Conservation (phyloP, 2,113 vertebrate genomes). For the Eubucco bourcierii region DNA sequence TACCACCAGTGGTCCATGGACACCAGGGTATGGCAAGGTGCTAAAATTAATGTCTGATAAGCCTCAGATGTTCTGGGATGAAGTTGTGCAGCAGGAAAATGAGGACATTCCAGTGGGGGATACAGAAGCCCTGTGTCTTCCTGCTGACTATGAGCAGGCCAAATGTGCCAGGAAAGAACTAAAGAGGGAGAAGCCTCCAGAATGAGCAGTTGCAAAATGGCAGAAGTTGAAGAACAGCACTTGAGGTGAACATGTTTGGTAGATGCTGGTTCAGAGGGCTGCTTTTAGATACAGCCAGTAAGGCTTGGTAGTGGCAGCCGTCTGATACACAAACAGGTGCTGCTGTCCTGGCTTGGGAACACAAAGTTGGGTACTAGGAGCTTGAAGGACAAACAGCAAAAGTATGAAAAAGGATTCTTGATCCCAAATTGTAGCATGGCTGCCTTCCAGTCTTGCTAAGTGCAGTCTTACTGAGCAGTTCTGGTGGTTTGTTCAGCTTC, state of each 20-base stretch:
- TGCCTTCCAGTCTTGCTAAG: neutral
- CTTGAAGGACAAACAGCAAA: neutral
- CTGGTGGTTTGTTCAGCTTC: neutral
- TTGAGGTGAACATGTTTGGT: fast-evolving
- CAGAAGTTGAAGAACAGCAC: neutral
- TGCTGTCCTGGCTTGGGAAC: neutral
- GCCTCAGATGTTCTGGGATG: neutral
- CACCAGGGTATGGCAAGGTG: neutral
- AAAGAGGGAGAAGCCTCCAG: neutral
- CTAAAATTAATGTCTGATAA: neutral
- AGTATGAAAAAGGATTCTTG: neutral
- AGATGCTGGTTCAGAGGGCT: neutral
- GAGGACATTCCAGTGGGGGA: neutral
- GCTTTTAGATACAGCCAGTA: neutral
- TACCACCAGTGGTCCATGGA: neutral
- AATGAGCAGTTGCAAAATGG: neutral
- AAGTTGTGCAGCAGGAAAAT: neutral
- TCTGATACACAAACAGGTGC: neutral
- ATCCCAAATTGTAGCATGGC: neutral
- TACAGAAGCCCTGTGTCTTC: neutral
- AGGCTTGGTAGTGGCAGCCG: neutral
- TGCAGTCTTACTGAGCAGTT: neutral
- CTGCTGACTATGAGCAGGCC: neutral
- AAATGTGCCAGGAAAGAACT: neutral
- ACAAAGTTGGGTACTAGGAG: neutral